These are phyloP conservation scores for Acanthococcus lagerstroemiae DNA, from an alignment of 2,888 invertebrate species.

Conservation along the genomic window DNA sequence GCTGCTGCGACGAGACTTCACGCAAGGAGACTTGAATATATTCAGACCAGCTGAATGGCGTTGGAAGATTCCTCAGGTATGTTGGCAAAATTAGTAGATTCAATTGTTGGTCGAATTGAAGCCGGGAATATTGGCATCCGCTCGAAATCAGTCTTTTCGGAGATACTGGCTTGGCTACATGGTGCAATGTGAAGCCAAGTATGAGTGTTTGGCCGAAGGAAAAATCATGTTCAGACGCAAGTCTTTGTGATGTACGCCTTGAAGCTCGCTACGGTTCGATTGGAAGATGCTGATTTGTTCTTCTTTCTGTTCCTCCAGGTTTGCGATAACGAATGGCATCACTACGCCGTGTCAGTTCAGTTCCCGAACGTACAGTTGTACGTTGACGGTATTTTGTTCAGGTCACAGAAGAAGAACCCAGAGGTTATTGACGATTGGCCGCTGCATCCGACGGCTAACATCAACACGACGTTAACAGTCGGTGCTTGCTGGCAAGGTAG, in stretches of 20 bases:
- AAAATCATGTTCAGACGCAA: too few relatives aligned
- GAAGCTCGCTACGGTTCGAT: too few relatives aligned
- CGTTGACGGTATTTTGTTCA: conserved; percentile 73
- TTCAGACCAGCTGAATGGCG: conserved; percentile 98
- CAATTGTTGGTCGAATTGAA: too few relatives aligned
- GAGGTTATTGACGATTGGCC: conserved; percentile 99
- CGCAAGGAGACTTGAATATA: conserved; percentile 83
- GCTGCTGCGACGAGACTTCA: conserved; percentile 78
- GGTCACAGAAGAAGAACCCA: conserved; percentile 65
- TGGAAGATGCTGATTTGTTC: not conserved
- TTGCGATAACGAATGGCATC: conserved; percentile 98
- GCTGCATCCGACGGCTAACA: conserved; percentile 84
- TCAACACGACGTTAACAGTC: conserved; percentile 84
- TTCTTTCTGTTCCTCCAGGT: conserved; percentile 46
- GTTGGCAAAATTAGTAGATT: too few relatives aligned
- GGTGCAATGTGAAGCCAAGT: too few relatives aligned
- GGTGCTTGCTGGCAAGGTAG: conserved; percentile 96
- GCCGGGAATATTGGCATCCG: too few relatives aligned
- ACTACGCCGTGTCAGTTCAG: conserved; percentile 86
- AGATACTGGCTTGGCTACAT: too few relatives aligned
- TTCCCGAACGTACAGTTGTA: conserved; percentile 81
- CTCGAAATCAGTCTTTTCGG: too few relatives aligned
- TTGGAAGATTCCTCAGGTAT: conserved; percentile 86
- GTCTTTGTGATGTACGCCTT: too few relatives aligned
- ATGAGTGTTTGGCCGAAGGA: too few relatives aligned